Base-by-base conservation (phyloP, 2,797 vertebrate genomes). In the Hoplostethus mediterraneus region DNA sequence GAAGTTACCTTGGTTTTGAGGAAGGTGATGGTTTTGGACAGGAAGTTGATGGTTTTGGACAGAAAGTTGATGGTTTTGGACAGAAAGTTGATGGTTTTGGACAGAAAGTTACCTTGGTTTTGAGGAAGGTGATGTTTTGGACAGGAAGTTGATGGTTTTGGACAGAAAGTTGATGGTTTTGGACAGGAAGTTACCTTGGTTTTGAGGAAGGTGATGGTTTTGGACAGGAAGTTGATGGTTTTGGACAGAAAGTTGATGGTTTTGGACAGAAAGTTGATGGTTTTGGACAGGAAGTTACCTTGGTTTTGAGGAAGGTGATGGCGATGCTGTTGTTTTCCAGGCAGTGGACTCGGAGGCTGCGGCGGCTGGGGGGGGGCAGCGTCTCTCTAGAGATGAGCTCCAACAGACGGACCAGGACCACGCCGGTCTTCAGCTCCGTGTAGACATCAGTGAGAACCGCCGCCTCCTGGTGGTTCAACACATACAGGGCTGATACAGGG, bases 311-410 rank as follows among this genome's bases (percentile, higher is more conserved):
- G 90, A 97, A 99, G 59, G 84, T 89, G 71, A 98, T 96, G 52
- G 96, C 96, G 62, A 92, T 95, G 94, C 95, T 95, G 91, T 96
- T 98, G 93, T 98, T 99, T 83, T 97, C 97, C 63, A 97, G 90
- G 75, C 93, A 97, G 93, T 97, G 95, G 16, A 96, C 95, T 0
- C 96, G 92, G 78, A 97, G 91, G 9, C 59, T 93, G 28, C 95
- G 93, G 8, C 65, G 79, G 85, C 91, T 96, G 0, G 96, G 96
- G 0, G 73, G 88, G 3, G 94, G 94, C 75, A 97, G 86, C 53
- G 67, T 69, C 63, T 95, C 93, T 21, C 87, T 92, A 3, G 96
- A 95, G 70, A 98, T 96, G 63, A 97, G 89, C 89, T 98, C 96
- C 75, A 97, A 84, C 21, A 98, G 94, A 49, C 90, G 89, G 10